Evolutionary conservation across 1,140 invertebrate species (phyloP), one percentile per base, ranked within the genome.

Genomic region (Nilaparvata lugens): DNA sequence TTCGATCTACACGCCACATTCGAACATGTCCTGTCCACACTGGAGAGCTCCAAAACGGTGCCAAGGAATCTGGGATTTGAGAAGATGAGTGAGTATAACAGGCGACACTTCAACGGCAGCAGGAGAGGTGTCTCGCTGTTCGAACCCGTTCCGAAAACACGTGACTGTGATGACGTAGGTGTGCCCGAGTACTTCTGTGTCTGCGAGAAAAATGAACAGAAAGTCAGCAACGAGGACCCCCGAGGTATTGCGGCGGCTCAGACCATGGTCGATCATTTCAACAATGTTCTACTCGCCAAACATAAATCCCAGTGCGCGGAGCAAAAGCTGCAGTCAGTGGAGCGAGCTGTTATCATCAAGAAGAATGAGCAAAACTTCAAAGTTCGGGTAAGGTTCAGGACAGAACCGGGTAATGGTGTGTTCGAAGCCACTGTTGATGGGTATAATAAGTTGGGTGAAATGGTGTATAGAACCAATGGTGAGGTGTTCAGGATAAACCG

Each of bases 211-310:
- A 66, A 67, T n/a, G 58, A 42, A 23, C 52, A 65, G 59, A 48
- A 68, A 9, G 21, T 53, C 16, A 24, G 53, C 9, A 24, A 59
- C n/a, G 57, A 68, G 56, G 51, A 65, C 14, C 9, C 7, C 5
- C 23, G 52, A 31, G 54, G 55, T 48, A 25, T 48, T 24, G 54
- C 78, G 11, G 80, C 79, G 1, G 81, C 81, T 0, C 67, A 73
- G 0, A 78, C 80, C 59, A 67, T 87, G 4, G 74, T 89, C 0
- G 66, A 73, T 0, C 71, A 85, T 61, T 75, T 91, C 1, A 91
- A 91, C 68, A 48, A 67, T 5, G 71, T 54, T 43, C 23, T 84
- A 62, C 60, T 90, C 1, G 68, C 71, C 9, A 75, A 76, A 5
- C 81, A 83, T 66, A 19, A 19, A 48, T 65, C 71, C 1, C 74